Percentiles rank a stretch among this genome's conserved stretches.
Conservation (phyloP, 2,888 invertebrate genomes). For the Cerastis rubricosa region DNA sequence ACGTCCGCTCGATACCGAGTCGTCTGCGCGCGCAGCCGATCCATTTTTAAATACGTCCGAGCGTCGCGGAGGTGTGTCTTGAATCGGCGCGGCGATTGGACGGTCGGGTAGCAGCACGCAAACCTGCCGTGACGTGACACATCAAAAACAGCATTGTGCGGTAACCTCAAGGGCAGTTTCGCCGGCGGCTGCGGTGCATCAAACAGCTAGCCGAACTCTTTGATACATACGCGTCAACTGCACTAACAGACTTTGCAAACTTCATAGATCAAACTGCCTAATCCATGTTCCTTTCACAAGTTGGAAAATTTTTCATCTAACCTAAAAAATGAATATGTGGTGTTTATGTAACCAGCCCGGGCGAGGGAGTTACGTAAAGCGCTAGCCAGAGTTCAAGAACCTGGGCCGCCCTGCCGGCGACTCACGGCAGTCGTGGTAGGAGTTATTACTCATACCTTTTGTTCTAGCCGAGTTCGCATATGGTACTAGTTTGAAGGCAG, state of each 20-base stretch:
- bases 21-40: slow-evolving; percentile 86
- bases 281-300: neutral
- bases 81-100: slow-evolving; percentile 78
- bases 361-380: slow-evolving; percentile 67
- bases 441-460: slow-evolving; percentile 52
- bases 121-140: slow-evolving; percentile 56
- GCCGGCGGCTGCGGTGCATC: slow-evolving; percentile 33
- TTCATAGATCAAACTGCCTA: neutral
- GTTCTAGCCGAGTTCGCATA: slow-evolving; percentile 15
- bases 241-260: slow-evolving; percentile 1
- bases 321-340: slow-evolving; percentile 39
- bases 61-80: slow-evolving; percentile 87
- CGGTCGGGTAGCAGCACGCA: slow-evolving; percentile 70
- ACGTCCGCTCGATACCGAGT: slow-evolving; percentile 85
- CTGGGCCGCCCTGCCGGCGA: slow-evolving; percentile 66
- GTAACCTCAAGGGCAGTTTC: slow-evolving; percentile 62
- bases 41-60: slow-evolving; percentile 84
- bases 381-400: slow-evolving; percentile 70
- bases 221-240: slow-evolving; percentile 22
- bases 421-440: slow-evolving; percentile 31
- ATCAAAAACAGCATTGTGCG: slow-evolving; percentile 61
- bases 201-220: slow-evolving; percentile 17
- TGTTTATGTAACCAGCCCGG: slow-evolving; percentile 61
- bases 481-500: slow-evolving; percentile 17
- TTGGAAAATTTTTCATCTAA: slow-evolving; percentile 33